A percentile compares a stretch with the other conserved stretches of the same genome.
These are phyloP conservation scores for Ursus arctos DNA, from an alignment of 2,113 vertebrate genomes.

Conservation along the genomic window DNA sequence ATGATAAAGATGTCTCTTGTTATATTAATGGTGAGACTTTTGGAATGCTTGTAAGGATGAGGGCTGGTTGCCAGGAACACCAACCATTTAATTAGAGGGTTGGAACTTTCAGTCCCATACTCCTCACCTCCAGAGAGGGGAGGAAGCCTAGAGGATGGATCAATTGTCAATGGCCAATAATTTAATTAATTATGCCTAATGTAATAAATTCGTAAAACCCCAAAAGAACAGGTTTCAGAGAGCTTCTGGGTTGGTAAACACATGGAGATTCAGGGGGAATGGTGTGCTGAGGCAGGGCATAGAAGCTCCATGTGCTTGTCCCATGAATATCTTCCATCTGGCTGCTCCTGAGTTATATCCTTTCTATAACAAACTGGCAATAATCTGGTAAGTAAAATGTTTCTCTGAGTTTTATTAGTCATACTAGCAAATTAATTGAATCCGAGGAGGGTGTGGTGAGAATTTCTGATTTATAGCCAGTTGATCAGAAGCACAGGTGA, in stretches of 20 bases:
- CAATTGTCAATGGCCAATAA: not conserved
- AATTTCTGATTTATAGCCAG: not conserved
- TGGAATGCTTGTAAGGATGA: not conserved
- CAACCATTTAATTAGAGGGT: not conserved
- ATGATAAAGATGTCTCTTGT: not conserved
- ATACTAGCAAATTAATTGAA: not conserved
- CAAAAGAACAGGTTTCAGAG: not conserved
- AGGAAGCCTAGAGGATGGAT: not conserved
- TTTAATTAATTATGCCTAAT: not conserved
- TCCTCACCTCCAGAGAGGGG: not conserved
- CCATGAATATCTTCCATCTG: not conserved
- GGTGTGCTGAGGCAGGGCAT: not conserved
- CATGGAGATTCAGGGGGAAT: not conserved
- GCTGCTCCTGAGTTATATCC: not conserved
- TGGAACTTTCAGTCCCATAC: not conserved
- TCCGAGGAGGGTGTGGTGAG: not conserved
- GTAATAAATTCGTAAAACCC: not conserved
- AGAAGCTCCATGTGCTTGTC: not conserved
- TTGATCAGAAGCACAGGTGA: not conserved
- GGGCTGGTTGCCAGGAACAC: not conserved
- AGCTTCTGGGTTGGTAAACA: not conserved
- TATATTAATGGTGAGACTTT: not conserved
- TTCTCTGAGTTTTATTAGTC: not conserved
- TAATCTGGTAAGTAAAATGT: not conserved
- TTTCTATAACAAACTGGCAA: not conserved